Evolutionary conservation across 1,140 invertebrate species (phyloP).

Genomic region (Megalopta genalis): DNA sequence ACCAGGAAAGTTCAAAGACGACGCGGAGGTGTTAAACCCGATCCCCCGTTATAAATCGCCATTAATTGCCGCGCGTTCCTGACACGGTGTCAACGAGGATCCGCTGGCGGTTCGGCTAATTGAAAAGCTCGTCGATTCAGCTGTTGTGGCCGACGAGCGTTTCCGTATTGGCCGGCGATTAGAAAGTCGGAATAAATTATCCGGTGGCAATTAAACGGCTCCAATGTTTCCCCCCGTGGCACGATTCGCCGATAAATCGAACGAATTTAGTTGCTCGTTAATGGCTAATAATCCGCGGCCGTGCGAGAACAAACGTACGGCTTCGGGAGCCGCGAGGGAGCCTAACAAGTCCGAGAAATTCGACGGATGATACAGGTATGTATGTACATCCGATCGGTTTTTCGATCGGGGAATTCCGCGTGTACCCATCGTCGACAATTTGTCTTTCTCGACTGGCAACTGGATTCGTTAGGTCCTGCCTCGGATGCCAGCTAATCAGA

Average conservation of each 20-base stretch:
- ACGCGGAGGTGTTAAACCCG: too few species aligned
- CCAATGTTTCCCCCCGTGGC: background rate
- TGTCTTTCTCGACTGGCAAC: too few species aligned
- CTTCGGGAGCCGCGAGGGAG: too few species aligned
- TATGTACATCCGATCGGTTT: background rate
- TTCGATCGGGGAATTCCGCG: background rate
- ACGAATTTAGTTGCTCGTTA: constrained; percentile 38
- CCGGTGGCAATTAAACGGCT: constrained; percentile 19
- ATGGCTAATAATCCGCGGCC: constrained; percentile 5
- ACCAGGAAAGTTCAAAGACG: background rate
- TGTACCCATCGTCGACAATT: too few species aligned
- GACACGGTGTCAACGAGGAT: background rate
- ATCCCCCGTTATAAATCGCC: background rate
- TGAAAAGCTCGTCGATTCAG: constrained; percentile 22
- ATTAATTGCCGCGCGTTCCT: constrained; percentile 8
- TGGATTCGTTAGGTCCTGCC: too few species aligned
- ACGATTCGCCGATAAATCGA: constrained; percentile 16
- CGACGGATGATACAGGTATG: background rate
- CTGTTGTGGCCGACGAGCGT: background rate
- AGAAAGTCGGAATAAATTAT: constrained; percentile 42
- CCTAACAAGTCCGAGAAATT: background rate
- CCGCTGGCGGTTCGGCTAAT: constrained; percentile 1
- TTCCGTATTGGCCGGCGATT: constrained; percentile 11
- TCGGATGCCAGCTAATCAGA: too few species aligned
- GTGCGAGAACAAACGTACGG: background rate